Percentiles rank a stretch among this genome's conserved stretches.
Conservation (phyloP, 2,888 invertebrate species). For the Branchellion lobata region DNA sequence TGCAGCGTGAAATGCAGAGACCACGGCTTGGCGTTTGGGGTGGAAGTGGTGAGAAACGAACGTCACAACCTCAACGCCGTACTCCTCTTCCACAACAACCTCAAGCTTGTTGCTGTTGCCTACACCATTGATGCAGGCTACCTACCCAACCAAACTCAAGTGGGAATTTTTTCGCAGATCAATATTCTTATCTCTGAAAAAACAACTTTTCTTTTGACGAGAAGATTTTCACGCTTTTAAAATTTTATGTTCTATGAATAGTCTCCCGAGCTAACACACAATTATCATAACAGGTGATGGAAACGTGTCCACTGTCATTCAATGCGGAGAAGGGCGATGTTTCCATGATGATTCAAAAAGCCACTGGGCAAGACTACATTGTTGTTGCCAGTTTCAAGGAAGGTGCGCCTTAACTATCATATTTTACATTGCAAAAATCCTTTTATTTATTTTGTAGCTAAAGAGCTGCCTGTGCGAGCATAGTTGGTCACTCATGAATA, state of each 20-base stretch:
- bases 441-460: no score
- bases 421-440: no score
- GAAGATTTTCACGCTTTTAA: no score
- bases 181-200: not conserved
- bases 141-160: conserved; percentile 46
- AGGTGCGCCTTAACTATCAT: no score
- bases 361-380: conserved; percentile 49
- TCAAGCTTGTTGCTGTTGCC: conserved; percentile 46
- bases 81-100: conserved; percentile 49
- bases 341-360: conserved; percentile 50
- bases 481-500: no score
- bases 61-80: conserved; percentile 41
- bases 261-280: conserved; percentile 42
- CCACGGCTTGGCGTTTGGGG: conserved; percentile 41
- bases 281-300: conserved; percentile 38
- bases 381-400: conserved; percentile 41
- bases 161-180: not conserved
- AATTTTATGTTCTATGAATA: no score
- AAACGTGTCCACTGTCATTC: conserved; percentile 46
- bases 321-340: conserved; percentile 48
- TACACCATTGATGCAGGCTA: conserved; percentile 47
- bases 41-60: conserved; percentile 46
- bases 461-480: no score
- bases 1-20: conserved; percentile 45
- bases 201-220: not conserved